Evolutionary conservation across 1,140 invertebrate species (phyloP).

Genomic region (Formica exsecta): DNA sequence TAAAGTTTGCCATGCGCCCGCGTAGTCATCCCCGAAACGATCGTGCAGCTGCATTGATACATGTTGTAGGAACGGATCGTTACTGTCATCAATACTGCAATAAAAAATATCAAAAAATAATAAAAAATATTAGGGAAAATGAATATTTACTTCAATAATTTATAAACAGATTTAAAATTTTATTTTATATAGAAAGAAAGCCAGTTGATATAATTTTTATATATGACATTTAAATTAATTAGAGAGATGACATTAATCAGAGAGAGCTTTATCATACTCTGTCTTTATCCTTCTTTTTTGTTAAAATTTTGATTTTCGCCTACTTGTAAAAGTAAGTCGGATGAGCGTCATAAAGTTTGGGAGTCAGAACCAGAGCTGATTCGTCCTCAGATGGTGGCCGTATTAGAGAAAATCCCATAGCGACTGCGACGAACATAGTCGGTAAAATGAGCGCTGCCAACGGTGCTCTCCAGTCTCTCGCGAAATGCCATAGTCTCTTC

Average conservation of each 20-base stretch:
- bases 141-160: background rate
- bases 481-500: slow-evolving; percentile 88
- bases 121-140: background rate
- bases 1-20: slow-evolving; percentile 80
- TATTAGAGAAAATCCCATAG: slow-evolving; percentile 90
- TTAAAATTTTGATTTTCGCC: background rate
- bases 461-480: slow-evolving; percentile 88
- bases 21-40: slow-evolving; percentile 82
- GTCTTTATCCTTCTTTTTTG: background rate
- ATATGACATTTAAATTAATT: too few species aligned
- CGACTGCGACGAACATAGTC: slow-evolving; percentile 88
- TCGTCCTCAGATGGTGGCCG: slow-evolving; percentile 89
- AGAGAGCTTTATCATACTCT: background rate
- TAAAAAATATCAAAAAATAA: background rate
- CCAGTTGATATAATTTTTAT: too few species aligned
- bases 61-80: slow-evolving; percentile 78
- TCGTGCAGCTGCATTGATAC: slow-evolving; percentile 81
- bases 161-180: background rate
- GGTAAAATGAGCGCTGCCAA: slow-evolving; percentile 89
- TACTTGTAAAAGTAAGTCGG: slow-evolving; percentile 87
- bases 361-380: slow-evolving; percentile 86
- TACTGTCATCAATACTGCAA: slow-evolving; percentile 78
- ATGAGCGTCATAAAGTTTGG: slow-evolving; percentile 86
- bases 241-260: background rate
- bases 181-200: background rate